phyloP scores from a whole-genome alignment of 1,140 invertebrate species.

The Drosophila grimshawi region DNA sequence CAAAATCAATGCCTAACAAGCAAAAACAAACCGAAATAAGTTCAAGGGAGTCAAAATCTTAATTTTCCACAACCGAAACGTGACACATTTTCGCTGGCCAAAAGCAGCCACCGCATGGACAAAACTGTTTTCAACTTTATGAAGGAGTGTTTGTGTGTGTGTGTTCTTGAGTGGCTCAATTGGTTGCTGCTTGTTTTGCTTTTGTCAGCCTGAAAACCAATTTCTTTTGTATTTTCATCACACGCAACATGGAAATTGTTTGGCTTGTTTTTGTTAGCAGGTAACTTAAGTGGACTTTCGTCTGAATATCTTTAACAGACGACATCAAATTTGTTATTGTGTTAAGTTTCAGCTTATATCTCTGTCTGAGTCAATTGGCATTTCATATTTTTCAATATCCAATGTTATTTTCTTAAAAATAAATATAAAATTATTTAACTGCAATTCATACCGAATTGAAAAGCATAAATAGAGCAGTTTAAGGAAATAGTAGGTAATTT shows the following conservation, averaged over 20 bases:
- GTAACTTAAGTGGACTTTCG: slow-evolving; percentile 41
- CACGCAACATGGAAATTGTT: slow-evolving; percentile 53
- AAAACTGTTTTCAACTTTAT: slow-evolving; percentile 63
- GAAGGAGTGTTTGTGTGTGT: slow-evolving; percentile 11
- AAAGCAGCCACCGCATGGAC: slow-evolving; percentile 17
- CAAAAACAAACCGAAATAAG: slow-evolving; percentile 56
- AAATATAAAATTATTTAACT: too few relatives aligned
- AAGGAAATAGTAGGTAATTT: too few relatives aligned
- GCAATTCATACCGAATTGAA: too few relatives aligned
- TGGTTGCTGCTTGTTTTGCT: slow-evolving; percentile 45
- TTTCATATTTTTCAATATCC: background rate
- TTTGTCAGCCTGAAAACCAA: slow-evolving; percentile 53
- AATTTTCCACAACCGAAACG: slow-evolving; percentile 71
- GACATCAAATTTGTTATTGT: slow-evolving; percentile 36
- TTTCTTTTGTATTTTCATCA: slow-evolving; percentile 61
- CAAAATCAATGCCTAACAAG: slow-evolving; percentile 74
- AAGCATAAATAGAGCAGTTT: too few relatives aligned
- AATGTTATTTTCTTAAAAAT: too few relatives aligned
- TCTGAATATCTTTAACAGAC: slow-evolving; percentile 23
- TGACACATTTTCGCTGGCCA: slow-evolving; percentile 71
- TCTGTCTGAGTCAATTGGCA: slow-evolving; percentile 22
- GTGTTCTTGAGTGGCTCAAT: slow-evolving; percentile 45
- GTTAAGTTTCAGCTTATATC: slow-evolving; percentile 17
- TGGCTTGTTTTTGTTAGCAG: slow-evolving; percentile 30
- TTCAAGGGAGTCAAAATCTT: slow-evolving; percentile 59